These are phyloP conservation scores for Platycheirus rosarum DNA, from an alignment of 2,888 invertebrate genomes.

Conservation along the genomic window DNA sequence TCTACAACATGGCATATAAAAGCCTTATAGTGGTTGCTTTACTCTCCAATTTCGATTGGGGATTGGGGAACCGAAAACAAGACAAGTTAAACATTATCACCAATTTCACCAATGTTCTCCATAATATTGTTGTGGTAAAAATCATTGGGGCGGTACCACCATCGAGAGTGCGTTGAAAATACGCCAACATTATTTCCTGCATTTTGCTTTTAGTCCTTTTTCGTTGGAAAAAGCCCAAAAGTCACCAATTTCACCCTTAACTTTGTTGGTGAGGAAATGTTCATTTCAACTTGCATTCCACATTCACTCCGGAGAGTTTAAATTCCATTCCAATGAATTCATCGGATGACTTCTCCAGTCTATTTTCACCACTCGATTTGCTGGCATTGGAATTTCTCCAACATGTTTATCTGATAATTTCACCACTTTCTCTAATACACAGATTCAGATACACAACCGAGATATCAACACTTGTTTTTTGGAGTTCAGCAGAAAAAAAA, in stretches of 20 bases:
- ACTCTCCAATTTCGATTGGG: conserved; percentile 26
- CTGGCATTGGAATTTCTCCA: conserved; percentile 51
- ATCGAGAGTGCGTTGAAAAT: conserved; percentile 60
- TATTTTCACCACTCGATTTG: neutral
- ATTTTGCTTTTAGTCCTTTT: conserved; percentile 9
- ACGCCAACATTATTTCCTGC: conserved; percentile 22
- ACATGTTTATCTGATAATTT: conserved; percentile 14
- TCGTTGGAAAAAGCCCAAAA: conserved; percentile 1
- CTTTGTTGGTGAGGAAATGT: conserved; percentile 30
- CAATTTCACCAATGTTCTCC: conserved; percentile 24
- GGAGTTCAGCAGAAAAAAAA: conserved; percentile 1
- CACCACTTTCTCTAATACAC: conserved; percentile 40
- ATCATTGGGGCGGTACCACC: conserved; percentile 82
- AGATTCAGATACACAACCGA: conserved; percentile 9
- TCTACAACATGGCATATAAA: conserved; percentile 1
- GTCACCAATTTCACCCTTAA: conserved; percentile 21
- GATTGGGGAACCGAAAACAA: conserved; percentile 31
- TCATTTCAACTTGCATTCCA: conserved; percentile 50
- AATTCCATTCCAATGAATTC: conserved; percentile 46
- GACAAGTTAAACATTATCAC: conserved; percentile 9
- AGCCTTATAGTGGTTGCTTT: conserved; percentile 13
- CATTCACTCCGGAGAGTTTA: conserved; percentile 40
- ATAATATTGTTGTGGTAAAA: conserved; percentile 77
- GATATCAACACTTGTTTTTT: conserved; percentile 37
- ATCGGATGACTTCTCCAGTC: conserved; percentile 29